Conservation (phyloP, 2,888 invertebrate species). For the Acanthosepion pharaonis region DNA sequence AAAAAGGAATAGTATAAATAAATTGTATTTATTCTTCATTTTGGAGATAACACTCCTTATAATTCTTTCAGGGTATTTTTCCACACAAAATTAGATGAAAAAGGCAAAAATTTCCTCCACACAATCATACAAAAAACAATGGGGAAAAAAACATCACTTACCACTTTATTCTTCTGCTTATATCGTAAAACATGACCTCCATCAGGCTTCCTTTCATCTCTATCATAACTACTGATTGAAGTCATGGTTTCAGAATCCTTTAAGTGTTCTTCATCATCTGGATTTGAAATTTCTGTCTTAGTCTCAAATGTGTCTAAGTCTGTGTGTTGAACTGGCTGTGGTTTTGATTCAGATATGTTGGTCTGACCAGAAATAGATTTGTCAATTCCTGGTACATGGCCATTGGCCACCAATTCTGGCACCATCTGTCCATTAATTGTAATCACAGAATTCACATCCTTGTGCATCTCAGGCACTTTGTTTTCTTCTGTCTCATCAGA, state of each 20-base stretch:
- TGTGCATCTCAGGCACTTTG: slow-evolving; percentile 49
- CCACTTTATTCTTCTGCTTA: slow-evolving; percentile 44
- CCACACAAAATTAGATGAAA: too few species aligned
- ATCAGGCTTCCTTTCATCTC: slow-evolving; percentile 52
- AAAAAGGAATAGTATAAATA: too few species aligned
- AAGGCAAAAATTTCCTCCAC: neutral
- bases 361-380: slow-evolving; percentile 53
- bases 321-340: slow-evolving; percentile 59
- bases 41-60: too few species aligned
- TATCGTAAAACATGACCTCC: slow-evolving; percentile 37
- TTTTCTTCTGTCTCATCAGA: slow-evolving; percentile 55
- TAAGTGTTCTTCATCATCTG: slow-evolving; percentile 64
- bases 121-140: neutral
- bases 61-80: too few species aligned
- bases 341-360: neutral
- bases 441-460: slow-evolving; percentile 53
- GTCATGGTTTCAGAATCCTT: slow-evolving; percentile 68
- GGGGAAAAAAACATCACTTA: slow-evolving; percentile 1
- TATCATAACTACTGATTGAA: slow-evolving; percentile 64
- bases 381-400: slow-evolving; percentile 59
- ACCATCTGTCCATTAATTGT: slow-evolving; percentile 64
- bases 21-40: too few species aligned
- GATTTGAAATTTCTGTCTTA: slow-evolving; percentile 61
- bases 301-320: slow-evolving; percentile 69
- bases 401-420: slow-evolving; percentile 62